phyloP scores from a whole-genome alignment of 2,113 vertebrate genomes.

The Eidolon helvum region DNA sequence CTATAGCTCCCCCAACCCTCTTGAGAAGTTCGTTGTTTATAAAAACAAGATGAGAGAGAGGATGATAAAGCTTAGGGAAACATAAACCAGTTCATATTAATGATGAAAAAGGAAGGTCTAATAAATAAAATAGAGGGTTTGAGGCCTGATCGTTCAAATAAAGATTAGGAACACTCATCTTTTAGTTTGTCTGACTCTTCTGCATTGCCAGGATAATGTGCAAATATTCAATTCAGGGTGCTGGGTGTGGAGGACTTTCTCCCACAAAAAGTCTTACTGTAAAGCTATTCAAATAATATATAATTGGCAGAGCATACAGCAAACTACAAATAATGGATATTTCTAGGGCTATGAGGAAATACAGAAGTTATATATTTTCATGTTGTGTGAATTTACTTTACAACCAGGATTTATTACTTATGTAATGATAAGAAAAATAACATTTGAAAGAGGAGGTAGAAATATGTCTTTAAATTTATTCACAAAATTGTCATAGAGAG shows the following conservation, averaged over 20 bases:
- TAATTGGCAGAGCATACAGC: not conserved
- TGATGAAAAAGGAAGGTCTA: not conserved
- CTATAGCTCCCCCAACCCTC: not conserved
- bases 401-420: not conserved
- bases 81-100: not conserved
- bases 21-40: not conserved
- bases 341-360: not conserved
- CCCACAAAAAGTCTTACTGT: not conserved
- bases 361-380: not conserved
- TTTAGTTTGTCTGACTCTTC: conserved; percentile 13
- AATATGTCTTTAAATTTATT: not conserved
- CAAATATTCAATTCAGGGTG: not conserved
- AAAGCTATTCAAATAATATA: not conserved
- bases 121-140: not conserved
- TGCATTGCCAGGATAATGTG: not conserved
- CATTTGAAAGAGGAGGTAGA: not conserved
- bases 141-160: not conserved
- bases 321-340: not conserved
- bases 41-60: not conserved
- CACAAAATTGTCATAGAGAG: not conserved
- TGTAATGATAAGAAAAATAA: not conserved
- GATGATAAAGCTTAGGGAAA: not conserved
- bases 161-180: not conserved
- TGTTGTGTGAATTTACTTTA: not conserved
- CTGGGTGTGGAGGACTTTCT: not conserved